Evolutionary conservation across 2,113 vertebrate species (phyloP).

Genomic region (Lepus americanus): DNA sequence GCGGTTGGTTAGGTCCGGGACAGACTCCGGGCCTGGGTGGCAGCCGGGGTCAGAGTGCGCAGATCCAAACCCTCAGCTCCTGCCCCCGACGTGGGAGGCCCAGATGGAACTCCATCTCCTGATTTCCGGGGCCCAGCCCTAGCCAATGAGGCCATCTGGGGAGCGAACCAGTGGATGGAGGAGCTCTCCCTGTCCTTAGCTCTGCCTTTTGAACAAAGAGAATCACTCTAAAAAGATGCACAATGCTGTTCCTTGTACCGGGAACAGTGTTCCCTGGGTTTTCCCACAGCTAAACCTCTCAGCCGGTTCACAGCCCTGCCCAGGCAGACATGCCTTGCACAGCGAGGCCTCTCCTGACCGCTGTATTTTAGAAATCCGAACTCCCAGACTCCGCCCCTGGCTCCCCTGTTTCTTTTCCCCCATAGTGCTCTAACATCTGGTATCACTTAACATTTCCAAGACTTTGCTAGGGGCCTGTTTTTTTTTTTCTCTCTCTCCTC

Average conservation of each 20-base stretch:
- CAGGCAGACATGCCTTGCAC: not conserved
- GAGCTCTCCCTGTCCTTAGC: too few relatives aligned
- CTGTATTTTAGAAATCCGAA: not conserved
- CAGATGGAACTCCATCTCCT: too few relatives aligned
- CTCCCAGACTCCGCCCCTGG: not conserved
- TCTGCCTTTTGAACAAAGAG: too few relatives aligned
- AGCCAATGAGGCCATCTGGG: too few relatives aligned
- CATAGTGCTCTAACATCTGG: not conserved
- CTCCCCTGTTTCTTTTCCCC: not conserved
- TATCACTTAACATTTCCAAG: not conserved
- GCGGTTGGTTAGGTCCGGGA: too few relatives aligned
- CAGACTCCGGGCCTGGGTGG: rapidly evolving
- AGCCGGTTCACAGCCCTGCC: not conserved
- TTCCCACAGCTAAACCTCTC: not conserved
- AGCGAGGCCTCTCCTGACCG: not conserved
- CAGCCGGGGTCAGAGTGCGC: not conserved
- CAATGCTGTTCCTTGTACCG: not conserved
- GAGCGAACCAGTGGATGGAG: too few relatives aligned
- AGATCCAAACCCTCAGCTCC: not conserved
- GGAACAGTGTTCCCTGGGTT: not conserved
- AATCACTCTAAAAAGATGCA: not conserved
- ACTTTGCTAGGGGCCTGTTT: not conserved
- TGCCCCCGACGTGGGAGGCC: not conserved
- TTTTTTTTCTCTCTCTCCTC: not conserved
- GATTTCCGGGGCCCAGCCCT: too few relatives aligned